These are phyloP conservation scores for Crenuchus spilurus DNA, from an alignment of 2,797 vertebrate species.

Conservation along the genomic window DNA sequence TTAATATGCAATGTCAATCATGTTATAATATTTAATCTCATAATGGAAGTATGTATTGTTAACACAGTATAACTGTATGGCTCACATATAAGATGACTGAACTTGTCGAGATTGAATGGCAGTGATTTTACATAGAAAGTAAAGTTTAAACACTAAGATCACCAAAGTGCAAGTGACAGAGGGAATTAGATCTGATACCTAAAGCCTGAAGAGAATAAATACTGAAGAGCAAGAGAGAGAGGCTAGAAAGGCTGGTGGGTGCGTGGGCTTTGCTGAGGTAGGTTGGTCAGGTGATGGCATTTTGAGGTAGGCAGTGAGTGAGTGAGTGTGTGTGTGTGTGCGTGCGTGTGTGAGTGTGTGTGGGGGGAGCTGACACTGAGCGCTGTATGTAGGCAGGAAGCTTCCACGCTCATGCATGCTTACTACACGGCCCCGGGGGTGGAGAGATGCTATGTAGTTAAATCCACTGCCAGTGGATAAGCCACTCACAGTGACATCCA, in stretches of 20 bases:
- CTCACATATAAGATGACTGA: too few relatives aligned
- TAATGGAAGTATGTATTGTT: too few relatives aligned
- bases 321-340: constrained; percentile 32
- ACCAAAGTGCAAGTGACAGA: not conserved
- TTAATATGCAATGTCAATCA: too few relatives aligned
- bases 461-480: constrained; percentile 62
- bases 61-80: too few relatives aligned
- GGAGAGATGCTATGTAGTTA: constrained; percentile 69
- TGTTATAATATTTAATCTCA: too few relatives aligned
- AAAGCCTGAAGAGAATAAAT: constrained; percentile 3
- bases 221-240: constrained; percentile 39
- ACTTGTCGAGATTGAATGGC: too few relatives aligned
- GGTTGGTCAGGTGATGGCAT: constrained; percentile 51
- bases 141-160: not conserved
- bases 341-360: not conserved
- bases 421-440: constrained; percentile 62
- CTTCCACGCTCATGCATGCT: constrained; percentile 56
- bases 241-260: constrained; percentile 36
- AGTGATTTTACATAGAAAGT: too few relatives aligned
- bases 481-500: constrained; percentile 59
- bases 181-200: not conserved
- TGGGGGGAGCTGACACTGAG: constrained; percentile 46
- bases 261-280: constrained; percentile 40
- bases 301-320: constrained; percentile 52
- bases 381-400: constrained; percentile 58